phyloP scores from a whole-genome alignment of 23 tunicate genomes.

The Botrylloides violaceus region DNA sequence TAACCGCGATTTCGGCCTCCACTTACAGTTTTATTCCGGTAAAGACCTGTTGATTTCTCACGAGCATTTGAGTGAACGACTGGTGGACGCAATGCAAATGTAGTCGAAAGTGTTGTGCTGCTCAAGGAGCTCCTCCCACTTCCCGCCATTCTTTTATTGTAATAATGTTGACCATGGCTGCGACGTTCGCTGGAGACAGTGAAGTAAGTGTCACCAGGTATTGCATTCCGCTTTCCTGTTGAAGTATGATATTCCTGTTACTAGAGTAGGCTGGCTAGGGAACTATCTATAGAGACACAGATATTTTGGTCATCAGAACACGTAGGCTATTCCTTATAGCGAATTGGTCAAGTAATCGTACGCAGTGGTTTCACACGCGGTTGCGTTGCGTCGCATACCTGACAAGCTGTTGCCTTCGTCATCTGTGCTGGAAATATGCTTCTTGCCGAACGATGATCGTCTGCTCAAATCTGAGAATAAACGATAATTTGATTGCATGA shows the following conservation, averaged over 20 bases:
- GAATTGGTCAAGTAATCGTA: too few species aligned
- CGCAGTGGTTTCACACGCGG: too few species aligned
- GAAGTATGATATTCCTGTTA: too few species aligned
- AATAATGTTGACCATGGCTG: background rate
- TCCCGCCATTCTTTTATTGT: background rate
- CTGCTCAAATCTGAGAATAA: background rate
- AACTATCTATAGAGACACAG: too few species aligned
- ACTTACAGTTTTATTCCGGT: background rate
- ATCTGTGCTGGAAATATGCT: background rate
- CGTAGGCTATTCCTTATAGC: too few species aligned
- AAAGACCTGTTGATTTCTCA: background rate
- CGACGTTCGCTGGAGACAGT: background rate
- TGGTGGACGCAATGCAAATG: constrained; percentile 1
- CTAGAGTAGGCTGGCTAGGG: too few species aligned
- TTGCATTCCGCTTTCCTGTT: background rate
- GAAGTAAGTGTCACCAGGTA: background rate
- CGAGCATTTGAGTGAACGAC: too few species aligned
- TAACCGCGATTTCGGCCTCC: too few species aligned
- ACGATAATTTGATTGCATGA: too few species aligned
- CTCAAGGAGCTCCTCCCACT: background rate
- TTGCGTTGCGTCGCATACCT: too few species aligned
- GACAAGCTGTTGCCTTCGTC: constrained; percentile 7
- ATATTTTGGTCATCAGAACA: too few species aligned
- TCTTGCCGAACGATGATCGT: constrained; percentile 6
- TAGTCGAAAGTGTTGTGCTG: background rate